Evolutionary conservation across 2,797 vertebrate genomes (phyloP), one percentile per base, ranked within the genome.

Genomic region (Cryptoblepharus egeriae): DNA sequence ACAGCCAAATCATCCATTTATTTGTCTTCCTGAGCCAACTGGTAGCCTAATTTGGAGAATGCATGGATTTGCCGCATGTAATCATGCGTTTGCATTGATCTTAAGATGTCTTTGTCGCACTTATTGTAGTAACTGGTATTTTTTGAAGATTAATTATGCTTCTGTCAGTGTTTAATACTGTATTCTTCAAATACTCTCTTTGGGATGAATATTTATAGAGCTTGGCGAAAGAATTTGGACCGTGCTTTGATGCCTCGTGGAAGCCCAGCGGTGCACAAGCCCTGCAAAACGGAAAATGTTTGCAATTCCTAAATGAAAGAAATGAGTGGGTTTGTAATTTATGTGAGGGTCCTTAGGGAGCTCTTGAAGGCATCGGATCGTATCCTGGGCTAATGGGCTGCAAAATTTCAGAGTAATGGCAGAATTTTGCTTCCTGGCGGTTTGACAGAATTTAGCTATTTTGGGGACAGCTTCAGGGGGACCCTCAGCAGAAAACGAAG

Each of bases 391-490:
- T 92, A 94, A 93, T 92, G 80, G 86, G 79, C 90, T 93, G 90
- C 85, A 89, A 91, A 87, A 93, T 92, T 84, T 88, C 88, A 90
- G 28, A 76, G 64, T 92, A 90, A 93, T 92, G 87, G 84, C 90
- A 89, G 87, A 79, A 91, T 87, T 89, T 92, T 85, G 13, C 85
- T 92, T 91, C 45, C 89, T 95, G 90, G 92, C 92, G 88, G 35
- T 92, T 87, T 94, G 92, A 92, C 91, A 88, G 77, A 85, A 92
- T 91, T 90, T 83, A 91, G 72, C 89, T 90, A 84, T 81, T 92
- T 91, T 93, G 81, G 63, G 89, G 79, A 93, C 92, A 68, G 87
- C 87, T 81, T 85, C 77, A 82, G 85, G 89, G 90, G 13, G 87
- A 88, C 85, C 30, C 76, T 87, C 42, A 86, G 49, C 74, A 82